Evolutionary conservation across 2,113 vertebrate species (phyloP).

Genomic region (Proterorhinus semilunaris): DNA sequence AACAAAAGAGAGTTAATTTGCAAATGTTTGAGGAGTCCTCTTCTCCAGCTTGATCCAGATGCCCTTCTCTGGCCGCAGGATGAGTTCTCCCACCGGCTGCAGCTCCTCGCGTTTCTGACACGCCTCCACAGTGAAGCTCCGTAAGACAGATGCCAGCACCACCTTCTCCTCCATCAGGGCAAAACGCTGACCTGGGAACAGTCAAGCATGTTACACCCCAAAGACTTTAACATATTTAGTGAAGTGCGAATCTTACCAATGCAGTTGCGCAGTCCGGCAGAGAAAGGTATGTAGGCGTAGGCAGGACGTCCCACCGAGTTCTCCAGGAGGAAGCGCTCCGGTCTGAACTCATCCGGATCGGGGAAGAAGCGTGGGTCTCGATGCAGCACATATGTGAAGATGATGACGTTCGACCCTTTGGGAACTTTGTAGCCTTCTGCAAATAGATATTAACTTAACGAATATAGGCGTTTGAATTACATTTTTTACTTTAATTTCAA

Average conservation of each 20-base stretch:
- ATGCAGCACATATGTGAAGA: slow-evolving; percentile 85
- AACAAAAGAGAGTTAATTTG: background rate
- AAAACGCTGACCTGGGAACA: slow-evolving; percentile 86
- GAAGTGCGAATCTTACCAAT: slow-evolving; percentile 80
- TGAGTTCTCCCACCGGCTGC: slow-evolving; percentile 79
- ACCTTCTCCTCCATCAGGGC: slow-evolving; percentile 93
- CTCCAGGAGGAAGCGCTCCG: slow-evolving; percentile 88
- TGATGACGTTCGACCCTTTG: slow-evolving; percentile 75
- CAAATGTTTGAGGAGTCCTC: slow-evolving; percentile 37
- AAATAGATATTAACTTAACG: background rate
- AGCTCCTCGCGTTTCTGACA: slow-evolving; percentile 84
- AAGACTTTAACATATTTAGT: background rate
- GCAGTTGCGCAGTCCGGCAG: slow-evolving; percentile 93
- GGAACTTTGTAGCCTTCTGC: slow-evolving; percentile 81
- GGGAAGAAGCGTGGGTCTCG: slow-evolving; percentile 86
- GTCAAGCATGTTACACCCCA: too few relatives aligned
- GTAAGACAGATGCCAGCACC: slow-evolving; percentile 82
- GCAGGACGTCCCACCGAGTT: slow-evolving; percentile 82
- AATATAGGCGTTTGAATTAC: too few relatives aligned
- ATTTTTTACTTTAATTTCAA: background rate
- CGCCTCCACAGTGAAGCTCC: slow-evolving; percentile 82
- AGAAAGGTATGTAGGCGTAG: slow-evolving; percentile 90
- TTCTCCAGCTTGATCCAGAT: slow-evolving; percentile 86
- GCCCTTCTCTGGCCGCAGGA: slow-evolving; percentile 86
- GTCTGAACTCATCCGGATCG: slow-evolving; percentile 87